A percentile compares a stretch with the other conserved stretches of the same genome.
phyloP scores from a whole-genome alignment of 1,140 invertebrate species.

The Drosophila ambigua region DNA sequence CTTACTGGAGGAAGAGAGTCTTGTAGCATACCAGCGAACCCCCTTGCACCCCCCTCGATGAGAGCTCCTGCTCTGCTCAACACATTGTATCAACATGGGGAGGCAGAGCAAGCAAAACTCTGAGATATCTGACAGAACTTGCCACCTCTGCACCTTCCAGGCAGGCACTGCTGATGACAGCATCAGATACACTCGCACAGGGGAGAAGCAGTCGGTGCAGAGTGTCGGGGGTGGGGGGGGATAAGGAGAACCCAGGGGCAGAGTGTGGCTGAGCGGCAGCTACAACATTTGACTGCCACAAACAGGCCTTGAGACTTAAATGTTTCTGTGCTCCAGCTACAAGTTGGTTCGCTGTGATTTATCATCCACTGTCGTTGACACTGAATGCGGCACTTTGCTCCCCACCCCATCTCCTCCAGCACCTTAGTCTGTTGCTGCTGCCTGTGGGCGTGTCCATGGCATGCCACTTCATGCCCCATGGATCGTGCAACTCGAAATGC shows the following conservation, averaged over 20 bases:
- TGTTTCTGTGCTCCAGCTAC: slow-evolving; percentile 20
- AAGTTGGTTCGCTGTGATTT: slow-evolving; percentile 36
- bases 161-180: slow-evolving; percentile 5
- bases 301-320: slow-evolving; percentile 52
- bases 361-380: slow-evolving; percentile 41
- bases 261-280: not conserved
- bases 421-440: not conserved
- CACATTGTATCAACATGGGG: slow-evolving; percentile 64
- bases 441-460: slow-evolving; percentile 42
- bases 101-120: slow-evolving; percentile 28
- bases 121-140: slow-evolving; percentile 51
- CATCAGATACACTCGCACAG: not conserved
- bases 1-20: not conserved
- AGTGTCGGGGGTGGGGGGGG: not conserved
- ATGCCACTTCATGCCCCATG: slow-evolving; percentile 26
- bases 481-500: slow-evolving; percentile 44
- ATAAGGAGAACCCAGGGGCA: not conserved
- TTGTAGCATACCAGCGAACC: not conserved
- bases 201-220: not conserved
- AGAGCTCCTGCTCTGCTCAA: slow-evolving; percentile 2
- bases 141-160: slow-evolving; percentile 37
- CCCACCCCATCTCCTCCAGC: too few species aligned
- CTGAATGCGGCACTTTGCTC: not conserved
- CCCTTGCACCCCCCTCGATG: not conserved
- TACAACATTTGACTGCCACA: slow-evolving; percentile 50